Base-by-base conservation (phyloP, 2,113 vertebrate species). In the Nyctibius bracteatus region DNA sequence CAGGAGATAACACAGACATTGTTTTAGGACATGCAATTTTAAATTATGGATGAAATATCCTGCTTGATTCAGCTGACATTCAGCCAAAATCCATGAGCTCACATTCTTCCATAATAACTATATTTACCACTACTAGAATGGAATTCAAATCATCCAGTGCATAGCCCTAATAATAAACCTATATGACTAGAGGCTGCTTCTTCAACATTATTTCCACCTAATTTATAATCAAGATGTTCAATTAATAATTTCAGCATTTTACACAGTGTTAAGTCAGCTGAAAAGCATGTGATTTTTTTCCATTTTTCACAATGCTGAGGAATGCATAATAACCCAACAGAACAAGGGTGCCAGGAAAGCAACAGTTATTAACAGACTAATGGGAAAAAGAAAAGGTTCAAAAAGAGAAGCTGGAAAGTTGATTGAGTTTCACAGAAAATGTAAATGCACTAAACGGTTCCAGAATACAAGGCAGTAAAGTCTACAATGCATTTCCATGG, bases 201-300 rank as follows among this genome's bases (percentile, higher is more conserved):
- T 98, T 98, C 97, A 98, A 98, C 98, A 98, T 98, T 98, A 98
- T 98, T 98, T 98, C 98, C 97, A 98, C 97, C 96, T 98, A 98
- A 98, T 98, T 98, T 98, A 98, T 98, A 98, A 98, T 98, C 98
- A 98, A 98, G 97, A 98, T 98, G 97, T 98, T 98, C 97, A 98
- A 98, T 98, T 98, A 98, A 98, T 98, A 98, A 98, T 98, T 98
- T 98, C 97, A 97, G 97, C 96, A 98, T 97, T 98, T 98, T 98
- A 97, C 1, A 12, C 97, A 97, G 94, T 98, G 98, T 98, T 98
- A 98, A 98, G 97, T 98, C 98, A 98, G 97, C 97, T 98, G 98
- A 98, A 98, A 98, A 98, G 97, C 96, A 98, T 97, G 95, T 96
- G 97, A 97, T 97, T 97, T 96, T 89, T 98, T 97, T 97, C 95